These are phyloP conservation scores for Campaea margaritaria DNA, from an alignment of 2,888 invertebrate genomes.

Conservation along the genomic window DNA sequence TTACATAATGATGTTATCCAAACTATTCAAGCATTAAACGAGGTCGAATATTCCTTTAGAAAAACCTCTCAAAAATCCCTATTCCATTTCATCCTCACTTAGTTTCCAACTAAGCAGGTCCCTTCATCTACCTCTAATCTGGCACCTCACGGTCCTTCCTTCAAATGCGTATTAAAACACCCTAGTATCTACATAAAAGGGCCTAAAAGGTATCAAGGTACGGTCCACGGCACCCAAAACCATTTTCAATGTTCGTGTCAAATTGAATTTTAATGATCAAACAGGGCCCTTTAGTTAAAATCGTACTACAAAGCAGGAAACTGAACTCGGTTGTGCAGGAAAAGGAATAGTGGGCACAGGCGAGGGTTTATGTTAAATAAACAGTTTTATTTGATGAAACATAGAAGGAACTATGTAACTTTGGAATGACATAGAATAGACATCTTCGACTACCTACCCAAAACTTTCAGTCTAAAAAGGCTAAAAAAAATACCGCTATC, in stretches of 20 bases:
- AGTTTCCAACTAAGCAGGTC: slow-evolving; percentile 28
- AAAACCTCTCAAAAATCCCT: slow-evolving; percentile 23
- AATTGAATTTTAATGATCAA: slow-evolving; percentile 60
- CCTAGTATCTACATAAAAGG: slow-evolving; percentile 46
- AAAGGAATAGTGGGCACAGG: slow-evolving; percentile 13
- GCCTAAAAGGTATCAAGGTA: slow-evolving; percentile 46
- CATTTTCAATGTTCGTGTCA: slow-evolving; percentile 53
- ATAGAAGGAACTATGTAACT: background rate
- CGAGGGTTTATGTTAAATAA: slow-evolving; percentile 16
- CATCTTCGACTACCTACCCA: too few relatives aligned
- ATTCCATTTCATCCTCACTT: slow-evolving; percentile 24
- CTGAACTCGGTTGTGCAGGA: slow-evolving; percentile 26
- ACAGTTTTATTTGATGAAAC: slow-evolving; percentile 17
- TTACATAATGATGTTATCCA: background rate
- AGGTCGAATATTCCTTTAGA: slow-evolving; percentile 8
- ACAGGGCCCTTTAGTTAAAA: slow-evolving; percentile 43
- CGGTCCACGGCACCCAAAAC: slow-evolving; percentile 45
- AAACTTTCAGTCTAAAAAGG: too few relatives aligned
- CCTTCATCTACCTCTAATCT: slow-evolving; percentile 24
- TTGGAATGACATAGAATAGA: too few relatives aligned
- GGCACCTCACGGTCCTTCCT: slow-evolving; percentile 22
- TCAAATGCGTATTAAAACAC: slow-evolving; percentile 39
- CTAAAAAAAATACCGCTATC: too few relatives aligned
- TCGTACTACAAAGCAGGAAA: slow-evolving; percentile 39
- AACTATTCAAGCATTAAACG: slow-evolving; percentile 9